Percentiles rank a stretch among this genome's conserved stretches.
These are phyloP conservation scores for Luidia sarsii DNA, from an alignment of 53 echinoderm and acorn worm species.

Conservation along the genomic window DNA sequence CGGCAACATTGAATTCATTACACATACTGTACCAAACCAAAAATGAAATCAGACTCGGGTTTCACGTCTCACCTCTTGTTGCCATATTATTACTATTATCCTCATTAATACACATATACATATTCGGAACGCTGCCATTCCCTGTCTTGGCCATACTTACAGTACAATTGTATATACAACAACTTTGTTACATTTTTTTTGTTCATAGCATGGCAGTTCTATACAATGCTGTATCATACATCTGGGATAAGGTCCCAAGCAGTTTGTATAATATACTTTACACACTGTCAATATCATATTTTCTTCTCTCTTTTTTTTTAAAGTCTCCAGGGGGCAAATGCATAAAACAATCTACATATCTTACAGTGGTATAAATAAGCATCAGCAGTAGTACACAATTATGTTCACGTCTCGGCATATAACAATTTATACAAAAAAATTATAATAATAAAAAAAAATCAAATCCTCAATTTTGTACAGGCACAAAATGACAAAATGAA, in stretches of 20 bases:
- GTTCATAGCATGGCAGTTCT: too few species aligned
- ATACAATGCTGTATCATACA: slow-evolving; percentile 13
- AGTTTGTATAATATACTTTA: background rate
- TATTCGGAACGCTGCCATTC: slow-evolving; percentile 10
- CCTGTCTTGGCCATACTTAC: background rate
- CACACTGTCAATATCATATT: background rate
- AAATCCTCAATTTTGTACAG: background rate
- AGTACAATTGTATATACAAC: slow-evolving; percentile 34
- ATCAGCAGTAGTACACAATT: slow-evolving; percentile 6
- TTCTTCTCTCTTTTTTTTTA: background rate
- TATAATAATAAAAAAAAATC: background rate
- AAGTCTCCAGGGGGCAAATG: background rate
- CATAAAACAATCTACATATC: slow-evolving; percentile 5
- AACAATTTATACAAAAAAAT: background rate
- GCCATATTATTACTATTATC: background rate
- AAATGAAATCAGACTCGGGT: too few species aligned
- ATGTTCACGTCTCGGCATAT: background rate
- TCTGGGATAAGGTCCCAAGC: background rate
- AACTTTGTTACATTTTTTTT: too few species aligned
- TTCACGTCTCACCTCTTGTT: too few species aligned
- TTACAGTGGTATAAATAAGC: slow-evolving; percentile 5
- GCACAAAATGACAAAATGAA: too few species aligned
- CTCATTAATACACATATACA: slow-evolving; percentile 50
- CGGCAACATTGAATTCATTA: too few species aligned
- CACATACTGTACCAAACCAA: too few species aligned